Conservation (phyloP, 2,888 invertebrate genomes). For the Busseola fusca region DNA sequence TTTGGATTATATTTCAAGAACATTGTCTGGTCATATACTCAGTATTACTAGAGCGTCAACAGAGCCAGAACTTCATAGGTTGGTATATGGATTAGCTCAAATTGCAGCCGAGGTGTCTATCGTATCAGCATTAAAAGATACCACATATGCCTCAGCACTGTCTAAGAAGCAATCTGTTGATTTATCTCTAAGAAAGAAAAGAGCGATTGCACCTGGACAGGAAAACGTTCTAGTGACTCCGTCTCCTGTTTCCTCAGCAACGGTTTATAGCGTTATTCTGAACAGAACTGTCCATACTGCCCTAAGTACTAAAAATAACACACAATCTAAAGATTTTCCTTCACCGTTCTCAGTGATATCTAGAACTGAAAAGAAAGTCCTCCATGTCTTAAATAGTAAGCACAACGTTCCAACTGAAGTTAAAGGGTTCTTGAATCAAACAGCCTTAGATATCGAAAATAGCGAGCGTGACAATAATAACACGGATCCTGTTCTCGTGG, state of each 20-base stretch:
- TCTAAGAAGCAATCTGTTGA: slow-evolving; percentile 85
- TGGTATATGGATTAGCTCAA: slow-evolving; percentile 85
- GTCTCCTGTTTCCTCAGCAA: slow-evolving; percentile 47
- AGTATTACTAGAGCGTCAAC: slow-evolving; percentile 82
- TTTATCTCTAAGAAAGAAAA: slow-evolving; percentile 80
- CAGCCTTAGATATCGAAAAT: slow-evolving; percentile 79
- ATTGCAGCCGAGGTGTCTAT: slow-evolving; percentile 86
- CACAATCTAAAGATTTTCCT: slow-evolving; percentile 34
- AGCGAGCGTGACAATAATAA: slow-evolving; percentile 67
- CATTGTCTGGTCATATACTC: slow-evolving; percentile 82
- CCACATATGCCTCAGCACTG: slow-evolving; percentile 81
- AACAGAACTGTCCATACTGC: slow-evolving; percentile 68
- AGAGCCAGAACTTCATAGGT: slow-evolving; percentile 84
- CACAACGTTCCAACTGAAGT: slow-evolving; percentile 39
- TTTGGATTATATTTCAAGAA: slow-evolving; percentile 84
- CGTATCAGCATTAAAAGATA: slow-evolving; percentile 84
- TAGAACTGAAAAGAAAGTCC: slow-evolving; percentile 68
- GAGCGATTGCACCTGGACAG: slow-evolving; percentile 65
- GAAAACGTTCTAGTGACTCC: slow-evolving; percentile 58
- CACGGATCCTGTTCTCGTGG: slow-evolving; percentile 75
- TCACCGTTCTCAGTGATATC: slow-evolving; percentile 78
- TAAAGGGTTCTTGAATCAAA: slow-evolving; percentile 85
- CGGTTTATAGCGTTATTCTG: slow-evolving; percentile 74
- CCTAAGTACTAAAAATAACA: slow-evolving; percentile 22
- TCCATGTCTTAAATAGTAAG: slow-evolving; percentile 71